These are phyloP conservation scores for Thamnophis elegans DNA, from an alignment of 2,797 vertebrate genomes.

Conservation along the genomic window DNA sequence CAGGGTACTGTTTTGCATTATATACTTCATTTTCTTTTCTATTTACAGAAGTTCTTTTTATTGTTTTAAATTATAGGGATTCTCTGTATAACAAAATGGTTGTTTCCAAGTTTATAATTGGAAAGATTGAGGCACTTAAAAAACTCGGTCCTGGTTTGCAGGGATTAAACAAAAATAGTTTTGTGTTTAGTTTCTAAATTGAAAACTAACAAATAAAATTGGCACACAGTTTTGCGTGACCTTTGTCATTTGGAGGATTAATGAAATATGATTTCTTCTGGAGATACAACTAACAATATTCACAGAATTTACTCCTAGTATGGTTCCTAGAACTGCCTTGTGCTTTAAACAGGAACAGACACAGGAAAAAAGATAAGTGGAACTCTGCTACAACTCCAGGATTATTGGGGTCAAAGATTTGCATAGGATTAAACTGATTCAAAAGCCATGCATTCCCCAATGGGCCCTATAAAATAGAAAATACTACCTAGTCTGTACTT, in stretches of 20 bases:
- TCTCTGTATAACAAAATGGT: conserved; percentile 50
- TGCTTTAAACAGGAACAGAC: conserved; percentile 15
- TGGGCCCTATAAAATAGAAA: not conserved
- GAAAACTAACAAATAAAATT: conserved; percentile 56
- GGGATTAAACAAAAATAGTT: conserved; percentile 54
- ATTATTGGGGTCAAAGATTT: conserved; percentile 28
- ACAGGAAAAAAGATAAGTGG: not conserved
- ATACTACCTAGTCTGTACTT: not conserved
- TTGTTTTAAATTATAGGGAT: conserved; percentile 51
- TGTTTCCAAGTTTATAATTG: conserved; percentile 54
- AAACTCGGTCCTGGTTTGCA: conserved; percentile 57
- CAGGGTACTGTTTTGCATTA: conserved; percentile 55
- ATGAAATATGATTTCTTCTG: conserved; percentile 30
- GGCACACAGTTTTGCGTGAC: conserved; percentile 48
- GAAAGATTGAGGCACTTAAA: conserved; percentile 37
- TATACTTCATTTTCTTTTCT: conserved; percentile 34
- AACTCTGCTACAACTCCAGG: not conserved
- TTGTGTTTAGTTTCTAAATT: conserved; percentile 48
- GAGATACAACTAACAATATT: conserved; percentile 55
- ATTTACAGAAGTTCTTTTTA: conserved; percentile 63
- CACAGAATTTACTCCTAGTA: conserved; percentile 30
- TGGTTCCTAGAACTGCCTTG: conserved; percentile 44
- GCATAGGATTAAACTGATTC: not conserved
- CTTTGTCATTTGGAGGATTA: conserved; percentile 36
- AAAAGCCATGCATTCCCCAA: not conserved